Percentiles rank a stretch among this genome's conserved stretches.
phyloP scores from a whole-genome alignment of 2,113 vertebrate genomes.

The Podarcis muralis region DNA sequence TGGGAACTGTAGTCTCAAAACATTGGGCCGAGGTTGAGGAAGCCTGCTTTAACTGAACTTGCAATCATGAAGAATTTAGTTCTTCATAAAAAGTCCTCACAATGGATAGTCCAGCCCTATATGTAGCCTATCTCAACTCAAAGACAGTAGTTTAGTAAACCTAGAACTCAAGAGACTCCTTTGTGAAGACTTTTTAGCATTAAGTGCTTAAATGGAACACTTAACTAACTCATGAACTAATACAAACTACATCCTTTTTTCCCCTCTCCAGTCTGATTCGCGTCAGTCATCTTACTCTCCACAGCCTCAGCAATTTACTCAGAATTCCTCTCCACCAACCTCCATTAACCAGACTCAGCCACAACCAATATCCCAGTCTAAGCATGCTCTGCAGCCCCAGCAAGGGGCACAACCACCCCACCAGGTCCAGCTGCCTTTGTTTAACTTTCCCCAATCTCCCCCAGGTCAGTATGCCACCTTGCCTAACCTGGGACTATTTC shows the following conservation, averaged over 20 bases:
- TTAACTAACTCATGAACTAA: conserved; percentile 63
- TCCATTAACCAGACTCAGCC: conserved; percentile 81
- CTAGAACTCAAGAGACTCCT: not conserved
- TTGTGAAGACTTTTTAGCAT: not conserved
- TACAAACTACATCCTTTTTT: conserved; percentile 64
- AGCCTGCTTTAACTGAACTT: not conserved
- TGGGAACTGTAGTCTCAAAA: no score
- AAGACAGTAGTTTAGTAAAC: not conserved
- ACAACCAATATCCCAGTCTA: conserved; percentile 84
- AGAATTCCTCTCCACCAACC: conserved; percentile 80
- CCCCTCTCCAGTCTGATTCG: conserved; percentile 87
- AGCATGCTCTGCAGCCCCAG: conserved; percentile 77
- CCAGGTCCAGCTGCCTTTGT: conserved; percentile 88
- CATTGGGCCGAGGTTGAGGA: no score
- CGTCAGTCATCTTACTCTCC: conserved; percentile 91
- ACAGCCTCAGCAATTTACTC: conserved; percentile 85
- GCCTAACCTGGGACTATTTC: conserved; percentile 87
- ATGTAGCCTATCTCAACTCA: no score
- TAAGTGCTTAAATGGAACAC: conserved; percentile 34
- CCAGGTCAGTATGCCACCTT: conserved; percentile 89
- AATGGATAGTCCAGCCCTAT: no score
- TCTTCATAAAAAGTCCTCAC: not conserved
- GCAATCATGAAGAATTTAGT: not conserved
- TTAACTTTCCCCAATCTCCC: conserved; percentile 89
- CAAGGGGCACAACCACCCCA: conserved; percentile 80